Evolutionary conservation across 2,797 vertebrate species (phyloP).

Genomic region (Cercopithecus diana): DNA sequence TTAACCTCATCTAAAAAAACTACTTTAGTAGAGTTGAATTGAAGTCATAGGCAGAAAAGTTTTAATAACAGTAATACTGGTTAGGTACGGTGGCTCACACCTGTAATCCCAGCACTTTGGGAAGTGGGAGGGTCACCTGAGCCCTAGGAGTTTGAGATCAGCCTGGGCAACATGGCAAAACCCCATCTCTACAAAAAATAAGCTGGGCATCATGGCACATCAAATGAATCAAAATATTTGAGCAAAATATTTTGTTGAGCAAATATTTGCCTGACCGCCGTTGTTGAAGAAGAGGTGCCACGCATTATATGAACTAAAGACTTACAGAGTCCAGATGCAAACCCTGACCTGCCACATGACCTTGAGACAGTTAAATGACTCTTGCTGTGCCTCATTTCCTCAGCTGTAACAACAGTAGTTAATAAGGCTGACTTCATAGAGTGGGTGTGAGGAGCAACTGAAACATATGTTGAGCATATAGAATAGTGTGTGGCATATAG

Average conservation of each 20-base stretch:
- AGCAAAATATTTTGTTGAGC: neutral
- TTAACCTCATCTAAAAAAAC: neutral
- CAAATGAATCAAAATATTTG: neutral
- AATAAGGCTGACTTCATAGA: neutral
- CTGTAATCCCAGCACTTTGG: too few relatives aligned
- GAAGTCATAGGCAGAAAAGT: neutral
- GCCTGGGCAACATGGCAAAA: too few relatives aligned
- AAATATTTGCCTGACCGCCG: neutral
- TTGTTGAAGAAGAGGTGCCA: neutral
- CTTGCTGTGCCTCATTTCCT: neutral
- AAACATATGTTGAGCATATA: neutral
- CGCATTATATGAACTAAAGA: neutral
- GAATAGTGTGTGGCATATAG: neutral
- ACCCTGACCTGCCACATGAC: neutral
- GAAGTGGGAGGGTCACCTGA: too few relatives aligned
- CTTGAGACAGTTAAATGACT: neutral
- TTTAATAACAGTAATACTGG: neutral
- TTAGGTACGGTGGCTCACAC: rapidly evolving
- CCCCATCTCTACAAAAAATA: too few relatives aligned
- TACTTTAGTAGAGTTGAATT: neutral
- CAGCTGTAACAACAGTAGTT: neutral
- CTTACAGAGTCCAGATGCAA: neutral
- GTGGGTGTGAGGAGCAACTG: neutral
- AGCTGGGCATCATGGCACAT: neutral
- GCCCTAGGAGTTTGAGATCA: too few relatives aligned